phyloP scores from a whole-genome alignment of 2,113 vertebrate species.

The Nicator chloris region DNA sequence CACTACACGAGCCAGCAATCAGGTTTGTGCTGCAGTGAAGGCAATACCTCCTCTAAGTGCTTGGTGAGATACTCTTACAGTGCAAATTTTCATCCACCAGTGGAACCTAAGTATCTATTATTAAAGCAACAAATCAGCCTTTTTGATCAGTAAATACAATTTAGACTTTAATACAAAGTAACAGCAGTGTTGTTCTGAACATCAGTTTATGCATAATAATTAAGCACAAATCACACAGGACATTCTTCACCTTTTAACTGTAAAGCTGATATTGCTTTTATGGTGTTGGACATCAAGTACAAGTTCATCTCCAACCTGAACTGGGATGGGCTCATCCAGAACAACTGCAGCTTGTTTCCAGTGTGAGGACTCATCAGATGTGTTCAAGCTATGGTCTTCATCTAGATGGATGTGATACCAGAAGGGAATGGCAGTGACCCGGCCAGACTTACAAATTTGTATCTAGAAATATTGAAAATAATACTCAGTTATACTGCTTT shows the following conservation, averaged over 20 bases:
- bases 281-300: slow-evolving; percentile 81
- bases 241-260: slow-evolving; percentile 62
- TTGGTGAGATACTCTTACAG: no score
- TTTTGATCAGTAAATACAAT: neutral
- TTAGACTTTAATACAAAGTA: slow-evolving; percentile 37
- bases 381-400: slow-evolving; percentile 81
- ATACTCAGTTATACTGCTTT: neutral
- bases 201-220: neutral
- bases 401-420: slow-evolving; percentile 93
- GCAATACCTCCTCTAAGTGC: neutral
- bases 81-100: neutral
- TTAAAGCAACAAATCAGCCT: neutral
- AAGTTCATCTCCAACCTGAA: slow-evolving; percentile 81
- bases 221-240: neutral
- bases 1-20: fast-evolving
- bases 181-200: neutral
- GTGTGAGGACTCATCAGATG: slow-evolving; percentile 84
- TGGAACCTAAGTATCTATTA: neutral
- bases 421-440: slow-evolving; percentile 89
- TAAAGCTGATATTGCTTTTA: slow-evolving; percentile 91
- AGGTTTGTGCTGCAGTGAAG: neutral
- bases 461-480: slow-evolving; percentile 71
- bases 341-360: slow-evolving; percentile 97
- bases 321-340: slow-evolving; percentile 82
- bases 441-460: slow-evolving; percentile 77